Percentiles rank a stretch among this genome's conserved stretches.
Evolutionary conservation across 2,888 invertebrate species (phyloP).

Genomic region (Lasioglossum leucozonium): DNA sequence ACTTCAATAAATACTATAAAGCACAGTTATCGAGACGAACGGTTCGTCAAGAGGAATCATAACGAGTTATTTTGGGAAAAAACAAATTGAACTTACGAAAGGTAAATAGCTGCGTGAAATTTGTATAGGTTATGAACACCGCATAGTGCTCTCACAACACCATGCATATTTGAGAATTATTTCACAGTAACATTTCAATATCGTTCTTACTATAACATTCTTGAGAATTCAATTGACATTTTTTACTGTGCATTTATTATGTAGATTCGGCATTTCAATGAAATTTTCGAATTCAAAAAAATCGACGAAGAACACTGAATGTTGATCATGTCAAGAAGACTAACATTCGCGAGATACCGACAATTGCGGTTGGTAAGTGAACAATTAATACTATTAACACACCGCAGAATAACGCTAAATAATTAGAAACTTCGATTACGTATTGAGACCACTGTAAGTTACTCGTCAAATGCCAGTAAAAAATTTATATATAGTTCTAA

Average conservation of each 20-base stretch:
- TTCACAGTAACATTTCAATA: not conserved
- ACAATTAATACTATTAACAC: slow-evolving; percentile 1
- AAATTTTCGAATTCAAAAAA: not conserved
- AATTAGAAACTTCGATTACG: not conserved
- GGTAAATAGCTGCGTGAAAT: slow-evolving; percentile 27
- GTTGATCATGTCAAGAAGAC: slow-evolving; percentile 37
- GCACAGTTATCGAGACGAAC: not conserved
- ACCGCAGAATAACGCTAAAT: not conserved
- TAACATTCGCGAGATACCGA: slow-evolving; percentile 15
- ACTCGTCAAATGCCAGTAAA: not conserved
- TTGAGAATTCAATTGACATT: not conserved
- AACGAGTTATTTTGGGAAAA: slow-evolving; percentile 51
- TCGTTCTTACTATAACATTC: not conserved
- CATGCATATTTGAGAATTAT: slow-evolving; percentile 1
- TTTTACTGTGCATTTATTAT: not conserved
- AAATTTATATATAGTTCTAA: not conserved
- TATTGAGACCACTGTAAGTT: too few relatives aligned
- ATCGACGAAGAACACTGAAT: not conserved
- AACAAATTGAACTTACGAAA: slow-evolving; percentile 10
- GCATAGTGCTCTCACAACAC: slow-evolving; percentile 1
- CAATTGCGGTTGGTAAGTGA: slow-evolving; percentile 55
- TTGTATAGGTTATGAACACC: slow-evolving; percentile 44
- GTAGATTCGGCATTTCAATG: not conserved
- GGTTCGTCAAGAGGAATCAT: slow-evolving; percentile 32
- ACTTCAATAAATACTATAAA: slow-evolving; percentile 21